Base-by-base conservation (phyloP, 2,797 vertebrate species). In the Mus minutoides region DNA sequence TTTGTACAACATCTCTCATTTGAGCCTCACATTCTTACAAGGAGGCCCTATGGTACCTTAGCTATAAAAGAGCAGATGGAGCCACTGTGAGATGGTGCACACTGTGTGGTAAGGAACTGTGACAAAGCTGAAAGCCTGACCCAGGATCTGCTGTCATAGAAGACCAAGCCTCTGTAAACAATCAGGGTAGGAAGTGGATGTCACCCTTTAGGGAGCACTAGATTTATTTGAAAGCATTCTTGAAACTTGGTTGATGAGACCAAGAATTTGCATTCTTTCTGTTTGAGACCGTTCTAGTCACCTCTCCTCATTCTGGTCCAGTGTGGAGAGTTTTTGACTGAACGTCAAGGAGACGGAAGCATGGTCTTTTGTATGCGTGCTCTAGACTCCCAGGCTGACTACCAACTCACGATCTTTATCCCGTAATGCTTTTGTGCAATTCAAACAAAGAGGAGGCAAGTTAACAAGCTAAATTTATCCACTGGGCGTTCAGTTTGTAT, bases 401-500 rank as follows among this genome's bases (percentile, higher is more conserved):
- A 76, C 79, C 71, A 82, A 80, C n/a, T 84, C 83, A 43, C 0
- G 76, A 86, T 64, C 95, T 92, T 91, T 7, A 69, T 89, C 43
- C 46, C 40, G 43, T 43, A 26, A 73, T 21, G 34, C 19, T 60
- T 78, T 73, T 78, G n/a, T 64, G 84, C 62, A 58, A 80, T 46
- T 76, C 77, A 88, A 52, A 84, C 34, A 91, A 93, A 89, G 40
- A 94, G 75, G 86, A 56, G 56, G 60, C 10, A 95, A 78, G n/a
- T 78, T 73, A 95, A 43, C 22, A 88, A 88, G 64, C 58, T 82
- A 82, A 91, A 88, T 85, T 56, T 92, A 64, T 84, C 46, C 71
- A 26, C 31, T 87, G 31, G 78, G 43, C 84, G 92, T 6, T 73
- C 40, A 34, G 19, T 88, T 85, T 85, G n/a, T 69, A 26, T 73